Conservation (phyloP, 92 coral and sea anemone genomes). For the Muricea muricata region DNA sequence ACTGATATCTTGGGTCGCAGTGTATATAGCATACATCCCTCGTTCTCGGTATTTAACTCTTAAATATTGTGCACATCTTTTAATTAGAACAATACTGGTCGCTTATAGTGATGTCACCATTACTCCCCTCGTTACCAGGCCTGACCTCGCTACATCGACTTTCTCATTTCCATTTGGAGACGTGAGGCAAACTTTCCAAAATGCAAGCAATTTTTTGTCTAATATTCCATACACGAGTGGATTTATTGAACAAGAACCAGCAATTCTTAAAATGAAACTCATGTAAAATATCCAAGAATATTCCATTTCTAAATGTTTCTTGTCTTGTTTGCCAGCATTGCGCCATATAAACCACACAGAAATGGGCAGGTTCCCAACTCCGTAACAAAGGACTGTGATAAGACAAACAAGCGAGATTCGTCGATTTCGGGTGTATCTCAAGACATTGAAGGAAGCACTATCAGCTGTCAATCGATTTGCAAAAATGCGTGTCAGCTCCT, state of each 20-base stretch:
- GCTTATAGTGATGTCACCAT: too few species aligned
- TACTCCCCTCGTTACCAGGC: too few species aligned
- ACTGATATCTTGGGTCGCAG: too few species aligned
- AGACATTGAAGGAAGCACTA: background rate
- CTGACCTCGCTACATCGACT: too few species aligned
- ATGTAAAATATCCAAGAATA: background rate
- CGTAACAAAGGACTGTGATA: background rate
- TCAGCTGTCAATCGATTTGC: background rate
- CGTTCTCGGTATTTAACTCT: too few species aligned
- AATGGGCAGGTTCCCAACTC: background rate
- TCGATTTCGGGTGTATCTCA: background rate
- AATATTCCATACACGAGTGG: constrained; percentile 86
- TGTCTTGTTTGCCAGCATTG: background rate
- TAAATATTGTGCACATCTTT: too few species aligned
- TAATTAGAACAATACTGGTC: too few species aligned
- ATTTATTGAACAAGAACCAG: constrained; percentile 76
- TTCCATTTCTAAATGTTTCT: background rate
- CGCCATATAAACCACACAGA: background rate
- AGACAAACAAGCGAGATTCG: background rate
- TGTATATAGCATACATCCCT: too few species aligned
- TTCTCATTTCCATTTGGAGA: background rate
- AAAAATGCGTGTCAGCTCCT: background rate
- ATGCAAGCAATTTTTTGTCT: background rate
- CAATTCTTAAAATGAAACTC: background rate
- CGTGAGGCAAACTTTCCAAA: background rate